Conservation (phyloP, 2,797 vertebrate species). For the Tokudaia muenninki region DNA sequence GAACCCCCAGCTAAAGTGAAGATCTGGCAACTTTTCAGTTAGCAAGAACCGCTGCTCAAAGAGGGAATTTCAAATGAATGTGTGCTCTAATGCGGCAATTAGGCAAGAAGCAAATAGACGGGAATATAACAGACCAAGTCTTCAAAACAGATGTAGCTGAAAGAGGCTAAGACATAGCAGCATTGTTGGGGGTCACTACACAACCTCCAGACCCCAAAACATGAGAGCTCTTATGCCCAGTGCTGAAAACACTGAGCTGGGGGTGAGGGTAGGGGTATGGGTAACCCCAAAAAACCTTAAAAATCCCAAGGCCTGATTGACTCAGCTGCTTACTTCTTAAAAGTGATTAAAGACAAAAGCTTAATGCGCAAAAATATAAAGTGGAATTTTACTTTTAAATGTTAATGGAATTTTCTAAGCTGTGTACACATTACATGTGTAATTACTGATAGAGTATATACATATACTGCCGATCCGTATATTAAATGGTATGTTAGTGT, state of each 20-base stretch:
- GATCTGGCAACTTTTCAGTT: constrained; percentile 75
- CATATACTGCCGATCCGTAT: background rate
- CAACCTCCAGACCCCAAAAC: background rate
- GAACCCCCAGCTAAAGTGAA: constrained; percentile 81
- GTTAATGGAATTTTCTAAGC: background rate
- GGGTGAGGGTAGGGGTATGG: background rate
- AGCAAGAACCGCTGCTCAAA: constrained; percentile 53
- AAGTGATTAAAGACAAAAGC: constrained; percentile 8
- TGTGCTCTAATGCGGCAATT: constrained; percentile 68
- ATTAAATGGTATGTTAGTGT: background rate
- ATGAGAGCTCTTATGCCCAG: background rate
- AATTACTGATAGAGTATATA: background rate
- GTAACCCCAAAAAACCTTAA: background rate
- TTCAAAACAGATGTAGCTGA: constrained; percentile 66
- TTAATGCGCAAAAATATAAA: constrained; percentile 34
- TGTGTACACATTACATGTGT: background rate
- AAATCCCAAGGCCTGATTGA: background rate
- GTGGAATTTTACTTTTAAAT: constrained; percentile 29
- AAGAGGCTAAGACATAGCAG: background rate
- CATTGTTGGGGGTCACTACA: background rate
- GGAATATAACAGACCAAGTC: constrained; percentile 61
- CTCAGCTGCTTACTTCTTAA: background rate
- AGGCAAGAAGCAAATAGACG: background rate
- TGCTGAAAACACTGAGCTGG: background rate
- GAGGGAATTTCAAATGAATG: constrained; percentile 52